Evolutionary conservation across 2,797 vertebrate species (phyloP).

Genomic region (Prunella strophiata): DNA sequence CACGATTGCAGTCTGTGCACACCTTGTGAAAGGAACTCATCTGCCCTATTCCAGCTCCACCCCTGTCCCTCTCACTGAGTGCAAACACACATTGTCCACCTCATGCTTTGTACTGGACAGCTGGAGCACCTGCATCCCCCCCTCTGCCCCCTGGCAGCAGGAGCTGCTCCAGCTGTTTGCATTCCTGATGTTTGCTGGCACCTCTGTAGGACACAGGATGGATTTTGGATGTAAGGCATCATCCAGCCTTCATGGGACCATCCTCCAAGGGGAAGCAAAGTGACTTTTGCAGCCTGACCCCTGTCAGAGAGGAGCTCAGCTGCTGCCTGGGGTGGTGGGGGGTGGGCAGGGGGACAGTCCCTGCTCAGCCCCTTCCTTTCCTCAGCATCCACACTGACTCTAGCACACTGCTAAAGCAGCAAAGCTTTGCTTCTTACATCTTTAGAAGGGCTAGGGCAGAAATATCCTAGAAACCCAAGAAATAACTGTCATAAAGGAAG

Average conservation of each 20-base stretch:
- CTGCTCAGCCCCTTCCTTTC: not conserved
- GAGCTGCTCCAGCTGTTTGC: not conserved
- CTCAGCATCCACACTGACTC: not conserved
- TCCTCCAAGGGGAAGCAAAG: not conserved
- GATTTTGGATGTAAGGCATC: not conserved
- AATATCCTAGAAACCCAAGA: slow-evolving; percentile 26
- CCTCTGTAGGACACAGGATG: not conserved
- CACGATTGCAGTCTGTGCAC: not conserved
- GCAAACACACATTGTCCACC: not conserved
- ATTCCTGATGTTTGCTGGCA: not conserved
- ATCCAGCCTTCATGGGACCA: not conserved
- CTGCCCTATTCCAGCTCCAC: not conserved
- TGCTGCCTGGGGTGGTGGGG: not conserved
- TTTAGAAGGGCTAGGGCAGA: not conserved
- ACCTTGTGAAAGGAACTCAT: not conserved
- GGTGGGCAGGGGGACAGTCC: not conserved
- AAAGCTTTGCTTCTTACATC: not conserved
- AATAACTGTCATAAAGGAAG: slow-evolving; percentile 29
- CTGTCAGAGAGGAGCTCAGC: not conserved
- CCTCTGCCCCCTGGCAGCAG: fast-evolving
- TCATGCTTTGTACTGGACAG: not conserved
- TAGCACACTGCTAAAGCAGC: not conserved
- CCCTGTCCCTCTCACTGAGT: not conserved
- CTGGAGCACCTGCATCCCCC: not conserved
- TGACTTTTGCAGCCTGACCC: not conserved